Conservation (phyloP, 1,140 invertebrate species). For the Zaprionus gabonicus region DNA sequence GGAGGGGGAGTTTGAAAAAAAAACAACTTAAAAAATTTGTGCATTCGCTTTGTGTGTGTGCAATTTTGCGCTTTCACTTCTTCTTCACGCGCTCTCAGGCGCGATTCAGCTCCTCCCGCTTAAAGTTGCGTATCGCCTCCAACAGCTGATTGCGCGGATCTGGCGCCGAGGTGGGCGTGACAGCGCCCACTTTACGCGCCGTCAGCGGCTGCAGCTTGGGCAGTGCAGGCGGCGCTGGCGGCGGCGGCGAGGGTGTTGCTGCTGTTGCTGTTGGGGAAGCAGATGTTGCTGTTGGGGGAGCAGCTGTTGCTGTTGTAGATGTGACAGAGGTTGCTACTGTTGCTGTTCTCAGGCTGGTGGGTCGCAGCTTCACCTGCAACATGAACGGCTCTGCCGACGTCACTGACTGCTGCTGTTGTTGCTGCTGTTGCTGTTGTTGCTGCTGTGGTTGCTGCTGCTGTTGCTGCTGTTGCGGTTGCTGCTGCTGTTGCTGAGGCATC, state of each 20-base stretch:
- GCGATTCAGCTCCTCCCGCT: slow-evolving; percentile 73
- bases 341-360: slow-evolving; percentile 23
- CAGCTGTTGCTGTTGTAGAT: slow-evolving; percentile 14
- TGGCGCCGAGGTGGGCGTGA: slow-evolving; percentile 54
- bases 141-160: slow-evolving; percentile 89
- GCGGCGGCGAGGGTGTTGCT: slow-evolving; percentile 69
- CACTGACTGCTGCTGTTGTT: not conserved
- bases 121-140: slow-evolving; percentile 90
- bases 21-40: slow-evolving; percentile 31
- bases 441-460: not conserved
- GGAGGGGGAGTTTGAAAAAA: not conserved
- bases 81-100: slow-evolving; percentile 42
- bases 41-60: slow-evolving; percentile 50
- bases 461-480: not conserved
- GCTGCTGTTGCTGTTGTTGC: not conserved
- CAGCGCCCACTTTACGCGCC: slow-evolving; percentile 35
- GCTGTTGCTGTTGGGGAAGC: slow-evolving; percentile 32
- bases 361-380: slow-evolving; percentile 60
- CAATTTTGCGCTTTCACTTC: not conserved
- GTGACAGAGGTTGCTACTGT: not conserved
- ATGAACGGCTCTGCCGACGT: slow-evolving; percentile 26
- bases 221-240: slow-evolving; percentile 85
- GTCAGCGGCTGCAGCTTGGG: slow-evolving; percentile 58
- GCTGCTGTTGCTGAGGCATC: slow-evolving; percentile 30
- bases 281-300: slow-evolving; percentile 7